These are phyloP conservation scores for Drosophila baimaii DNA, from an alignment of 1,140 invertebrate genomes.

Conservation along the genomic window DNA sequence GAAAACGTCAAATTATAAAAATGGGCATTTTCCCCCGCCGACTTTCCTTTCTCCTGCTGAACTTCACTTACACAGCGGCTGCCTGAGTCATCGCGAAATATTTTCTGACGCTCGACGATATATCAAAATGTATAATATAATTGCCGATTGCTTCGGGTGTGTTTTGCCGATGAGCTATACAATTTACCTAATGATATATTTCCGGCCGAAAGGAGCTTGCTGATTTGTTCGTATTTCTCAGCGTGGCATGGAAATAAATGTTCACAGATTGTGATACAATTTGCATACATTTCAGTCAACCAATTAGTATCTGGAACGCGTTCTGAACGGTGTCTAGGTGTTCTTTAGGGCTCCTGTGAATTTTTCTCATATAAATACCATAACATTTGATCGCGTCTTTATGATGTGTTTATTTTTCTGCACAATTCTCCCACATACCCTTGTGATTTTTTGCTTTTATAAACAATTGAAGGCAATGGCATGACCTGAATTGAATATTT, in stretches of 20 bases:
- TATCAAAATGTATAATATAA: constrained; percentile 35
- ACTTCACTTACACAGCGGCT: constrained; percentile 35
- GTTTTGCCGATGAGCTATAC: constrained; percentile 35
- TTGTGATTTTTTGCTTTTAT: constrained; percentile 17
- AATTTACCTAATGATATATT: constrained; percentile 52
- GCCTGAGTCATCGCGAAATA: constrained; percentile 48
- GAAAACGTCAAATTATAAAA: constrained; percentile 31
- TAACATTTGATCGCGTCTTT: constrained; percentile 22
- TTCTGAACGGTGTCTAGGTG: neutral
- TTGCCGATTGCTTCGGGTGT: constrained; percentile 20
- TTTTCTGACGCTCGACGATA: constrained; percentile 42
- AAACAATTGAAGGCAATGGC: constrained; percentile 17
- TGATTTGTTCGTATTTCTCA: constrained; percentile 26
- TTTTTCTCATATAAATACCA: constrained; percentile 7
- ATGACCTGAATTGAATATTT: neutral
- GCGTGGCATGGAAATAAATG: constrained; percentile 33
- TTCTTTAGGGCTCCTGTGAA: neutral
- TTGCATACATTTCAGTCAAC: constrained; percentile 24
- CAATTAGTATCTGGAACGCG: constrained; percentile 19
- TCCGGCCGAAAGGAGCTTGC: constrained; percentile 41
- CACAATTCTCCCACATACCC: constrained; percentile 13
- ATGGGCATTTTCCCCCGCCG: constrained; percentile 27
- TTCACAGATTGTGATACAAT: constrained; percentile 44
- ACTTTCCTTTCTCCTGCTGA: constrained; percentile 16
- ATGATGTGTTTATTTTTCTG: constrained; percentile 38